A percentile compares a stretch with the other conserved stretches of the same genome.
phyloP scores from a whole-genome alignment of 2,113 vertebrate species.

The Saguinus midas region DNA sequence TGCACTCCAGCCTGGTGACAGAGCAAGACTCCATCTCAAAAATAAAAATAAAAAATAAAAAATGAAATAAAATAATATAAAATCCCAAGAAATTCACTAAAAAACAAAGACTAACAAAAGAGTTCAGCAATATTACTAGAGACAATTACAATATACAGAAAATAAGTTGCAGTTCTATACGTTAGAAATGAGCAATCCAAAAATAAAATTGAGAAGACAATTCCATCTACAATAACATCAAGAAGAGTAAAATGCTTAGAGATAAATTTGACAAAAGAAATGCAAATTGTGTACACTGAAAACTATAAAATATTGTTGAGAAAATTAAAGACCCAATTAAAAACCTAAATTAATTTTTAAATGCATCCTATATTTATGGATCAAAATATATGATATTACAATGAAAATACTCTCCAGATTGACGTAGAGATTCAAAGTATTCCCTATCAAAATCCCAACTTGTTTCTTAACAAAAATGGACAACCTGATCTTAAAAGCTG shows the following conservation, averaged over 20 bases:
- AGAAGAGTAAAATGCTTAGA: neutral
- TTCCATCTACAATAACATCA: neutral
- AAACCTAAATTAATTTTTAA: neutral
- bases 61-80: neutral
- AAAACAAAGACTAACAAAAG: neutral
- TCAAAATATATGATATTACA: slow-evolving; percentile 16
- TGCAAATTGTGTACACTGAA: neutral
- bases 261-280: neutral
- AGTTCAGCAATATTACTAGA: neutral
- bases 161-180: neutral
- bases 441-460: neutral
- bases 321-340: neutral
- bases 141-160: neutral
- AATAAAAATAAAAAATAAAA: neutral
- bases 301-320: neutral
- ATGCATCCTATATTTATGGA: neutral
- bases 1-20: too few relatives aligned
- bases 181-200: neutral
- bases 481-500: neutral
- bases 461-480: neutral
- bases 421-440: neutral
- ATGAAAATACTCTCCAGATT: neutral
- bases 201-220: neutral
- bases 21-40: too few relatives aligned
- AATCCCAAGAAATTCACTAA: neutral